Evolutionary conservation across 1,140 invertebrate genomes (phyloP).

Genomic region (Platyscapa corneri): DNA sequence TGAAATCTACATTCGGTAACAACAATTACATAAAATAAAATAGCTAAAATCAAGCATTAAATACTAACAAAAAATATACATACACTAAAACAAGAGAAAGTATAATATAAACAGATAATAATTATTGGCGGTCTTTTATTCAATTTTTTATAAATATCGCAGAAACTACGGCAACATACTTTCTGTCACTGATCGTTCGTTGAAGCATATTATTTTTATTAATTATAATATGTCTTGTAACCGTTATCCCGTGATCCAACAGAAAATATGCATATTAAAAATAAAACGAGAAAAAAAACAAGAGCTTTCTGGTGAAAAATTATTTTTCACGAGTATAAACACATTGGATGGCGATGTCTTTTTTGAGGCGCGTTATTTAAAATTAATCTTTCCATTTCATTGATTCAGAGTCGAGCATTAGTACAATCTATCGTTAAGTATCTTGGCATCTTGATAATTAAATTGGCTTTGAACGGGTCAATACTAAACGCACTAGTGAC

Average conservation of each 20-base stretch:
- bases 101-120: too few species aligned
- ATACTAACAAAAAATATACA: too few species aligned
- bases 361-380: background rate
- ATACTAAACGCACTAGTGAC: slow-evolving; percentile 1
- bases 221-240: background rate
- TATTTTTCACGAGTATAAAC: slow-evolving; percentile 31
- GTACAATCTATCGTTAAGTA: background rate
- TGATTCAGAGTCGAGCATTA: background rate
- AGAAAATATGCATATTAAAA: background rate
- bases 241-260: background rate
- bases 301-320: background rate
- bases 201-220: slow-evolving; percentile 10
- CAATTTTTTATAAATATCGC: too few species aligned
- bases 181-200: background rate
- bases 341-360: background rate
- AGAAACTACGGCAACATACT: too few species aligned
- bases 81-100: too few species aligned
- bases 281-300: background rate
- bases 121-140: too few species aligned
- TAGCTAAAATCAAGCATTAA: too few species aligned
- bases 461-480: slow-evolving; percentile 1
- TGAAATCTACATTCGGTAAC: too few species aligned
- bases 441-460: background rate
- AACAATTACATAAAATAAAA: too few species aligned
- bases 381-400: slow-evolving; percentile 40